Conservation (phyloP, 2,888 invertebrate species). For the Norana najaformis region DNA sequence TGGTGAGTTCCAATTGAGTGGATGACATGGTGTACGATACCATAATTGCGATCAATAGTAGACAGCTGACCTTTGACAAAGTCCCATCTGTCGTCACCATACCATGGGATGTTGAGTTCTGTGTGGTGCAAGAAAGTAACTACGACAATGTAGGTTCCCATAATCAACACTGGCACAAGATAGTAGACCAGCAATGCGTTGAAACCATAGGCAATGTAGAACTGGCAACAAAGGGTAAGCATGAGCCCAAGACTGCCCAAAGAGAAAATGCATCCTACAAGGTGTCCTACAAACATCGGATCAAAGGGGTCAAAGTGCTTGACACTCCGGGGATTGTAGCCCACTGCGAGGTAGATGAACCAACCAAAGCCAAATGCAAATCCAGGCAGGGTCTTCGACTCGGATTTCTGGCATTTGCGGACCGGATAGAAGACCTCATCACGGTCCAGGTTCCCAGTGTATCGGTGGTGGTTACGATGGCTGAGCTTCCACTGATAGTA, state of each 20-base stretch:
- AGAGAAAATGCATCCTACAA: slow-evolving; percentile 44
- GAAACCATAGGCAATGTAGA: slow-evolving; percentile 45
- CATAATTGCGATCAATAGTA: slow-evolving; percentile 58
- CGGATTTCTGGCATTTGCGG: slow-evolving; percentile 37
- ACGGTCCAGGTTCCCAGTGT: slow-evolving; percentile 58
- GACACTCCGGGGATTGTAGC: slow-evolving; percentile 53
- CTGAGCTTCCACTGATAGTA: slow-evolving; percentile 58
- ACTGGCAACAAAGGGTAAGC: slow-evolving; percentile 47
- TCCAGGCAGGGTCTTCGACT: slow-evolving; percentile 39
- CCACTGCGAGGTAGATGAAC: slow-evolving; percentile 52
- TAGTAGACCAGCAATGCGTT: slow-evolving; percentile 49
- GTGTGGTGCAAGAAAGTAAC: slow-evolving; percentile 60
- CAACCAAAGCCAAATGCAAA: slow-evolving; percentile 51
- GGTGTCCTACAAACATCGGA: slow-evolving; percentile 47
- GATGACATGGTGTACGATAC: slow-evolving; percentile 55
- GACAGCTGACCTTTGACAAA: slow-evolving; percentile 59
- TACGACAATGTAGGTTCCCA: slow-evolving; percentile 54
- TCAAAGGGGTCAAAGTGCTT: slow-evolving; percentile 50
- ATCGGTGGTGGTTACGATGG: slow-evolving; percentile 56
- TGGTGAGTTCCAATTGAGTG: slow-evolving; percentile 57
- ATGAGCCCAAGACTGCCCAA: slow-evolving; percentile 46
- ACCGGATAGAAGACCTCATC: slow-evolving; percentile 57
- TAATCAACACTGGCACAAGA: slow-evolving; percentile 53
- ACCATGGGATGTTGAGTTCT: slow-evolving; percentile 58
- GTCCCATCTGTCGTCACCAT: slow-evolving; percentile 53